These are phyloP conservation scores for Beroe ovata DNA, from an alignment of 37 sponge, comb jelly and placozoan species.

Conservation along the genomic window DNA sequence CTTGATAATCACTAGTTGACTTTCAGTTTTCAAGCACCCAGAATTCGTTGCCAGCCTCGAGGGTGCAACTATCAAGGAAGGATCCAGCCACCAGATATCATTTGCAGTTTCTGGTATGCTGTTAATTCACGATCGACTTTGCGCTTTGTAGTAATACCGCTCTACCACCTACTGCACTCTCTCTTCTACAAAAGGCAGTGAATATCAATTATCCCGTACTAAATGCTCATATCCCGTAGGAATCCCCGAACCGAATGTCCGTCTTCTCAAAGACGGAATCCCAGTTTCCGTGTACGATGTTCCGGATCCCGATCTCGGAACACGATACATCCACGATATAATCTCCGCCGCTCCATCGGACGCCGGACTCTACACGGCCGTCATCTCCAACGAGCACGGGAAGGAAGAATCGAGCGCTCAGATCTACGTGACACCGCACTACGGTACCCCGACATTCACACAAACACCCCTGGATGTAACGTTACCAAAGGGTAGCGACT, in stretches of 20 bases:
- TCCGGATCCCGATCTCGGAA: not conserved
- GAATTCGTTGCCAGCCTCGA: not conserved
- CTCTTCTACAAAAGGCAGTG: not conserved
- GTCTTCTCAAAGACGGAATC: not conserved
- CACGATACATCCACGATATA: not conserved
- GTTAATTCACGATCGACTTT: not conserved
- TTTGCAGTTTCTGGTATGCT: slow-evolving; percentile 42
- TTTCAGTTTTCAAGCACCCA: not conserved
- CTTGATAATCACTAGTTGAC: too few relatives aligned
- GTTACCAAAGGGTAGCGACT: not conserved
- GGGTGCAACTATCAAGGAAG: slow-evolving; percentile 6
- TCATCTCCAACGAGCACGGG: not conserved
- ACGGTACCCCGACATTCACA: not conserved
- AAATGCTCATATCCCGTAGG: too few relatives aligned
- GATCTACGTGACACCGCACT: not conserved
- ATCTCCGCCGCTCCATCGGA: not conserved
- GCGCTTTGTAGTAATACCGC: too few relatives aligned
- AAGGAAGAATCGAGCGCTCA: not conserved
- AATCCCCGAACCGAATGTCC: slow-evolving; percentile 1
- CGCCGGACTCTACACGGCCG: slow-evolving; percentile 17
- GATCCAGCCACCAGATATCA: not conserved
- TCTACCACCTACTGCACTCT: not conserved
- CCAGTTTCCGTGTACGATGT: not conserved
- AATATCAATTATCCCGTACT: not conserved
- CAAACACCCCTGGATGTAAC: not conserved